phyloP scores from a whole-genome alignment of 2,113 vertebrate species.

The Leuciscus idus region DNA sequence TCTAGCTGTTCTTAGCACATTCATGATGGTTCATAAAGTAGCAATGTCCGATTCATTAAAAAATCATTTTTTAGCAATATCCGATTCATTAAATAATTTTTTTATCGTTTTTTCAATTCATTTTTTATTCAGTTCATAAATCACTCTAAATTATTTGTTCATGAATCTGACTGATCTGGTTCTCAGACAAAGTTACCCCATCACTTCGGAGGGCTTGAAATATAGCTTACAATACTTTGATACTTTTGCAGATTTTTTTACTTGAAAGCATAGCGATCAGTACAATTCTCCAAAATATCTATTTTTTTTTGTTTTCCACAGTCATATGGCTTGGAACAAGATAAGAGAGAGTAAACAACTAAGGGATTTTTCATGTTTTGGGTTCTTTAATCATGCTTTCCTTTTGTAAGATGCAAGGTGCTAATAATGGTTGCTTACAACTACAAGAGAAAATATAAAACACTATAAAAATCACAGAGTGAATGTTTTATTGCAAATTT shows the following conservation, averaged over 20 bases:
- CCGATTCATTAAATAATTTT: no score
- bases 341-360: no score
- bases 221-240: not conserved
- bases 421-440: slow-evolving; percentile 7
- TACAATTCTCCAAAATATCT: not conserved
- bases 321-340: not conserved
- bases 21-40: not conserved
- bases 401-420: not conserved
- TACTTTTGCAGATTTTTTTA: not conserved
- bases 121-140: not conserved
- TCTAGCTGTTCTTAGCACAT: not conserved
- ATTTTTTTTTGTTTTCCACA: not conserved
- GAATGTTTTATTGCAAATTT: not conserved
- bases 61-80: not conserved
- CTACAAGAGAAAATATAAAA: not conserved
- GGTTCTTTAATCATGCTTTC: not conserved
- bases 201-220: not conserved
- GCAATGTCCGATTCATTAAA: not conserved
- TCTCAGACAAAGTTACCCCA: not conserved
- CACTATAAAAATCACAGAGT: not conserved
- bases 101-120: not conserved
- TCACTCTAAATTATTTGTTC: not conserved
- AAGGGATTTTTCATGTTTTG: not conserved
- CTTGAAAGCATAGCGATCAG: not conserved
- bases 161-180: slow-evolving; percentile 4